phyloP scores from a whole-genome alignment of 2,888 invertebrate species.

The Clivina fossor region DNA sequence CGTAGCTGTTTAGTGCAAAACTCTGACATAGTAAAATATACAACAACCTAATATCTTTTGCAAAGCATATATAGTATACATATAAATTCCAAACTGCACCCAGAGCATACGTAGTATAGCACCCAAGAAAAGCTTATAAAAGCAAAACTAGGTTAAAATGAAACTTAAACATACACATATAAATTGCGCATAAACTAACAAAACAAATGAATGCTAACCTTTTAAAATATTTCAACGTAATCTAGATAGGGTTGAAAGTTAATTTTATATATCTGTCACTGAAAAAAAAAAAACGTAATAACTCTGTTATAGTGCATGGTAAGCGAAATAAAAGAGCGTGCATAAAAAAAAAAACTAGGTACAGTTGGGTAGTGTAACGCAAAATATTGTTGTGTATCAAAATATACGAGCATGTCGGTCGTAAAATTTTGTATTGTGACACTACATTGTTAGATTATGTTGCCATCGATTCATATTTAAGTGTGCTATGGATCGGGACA shows the following conservation, averaged over 20 bases:
- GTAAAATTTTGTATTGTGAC: slow-evolving; percentile 23
- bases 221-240: slow-evolving; percentile 32
- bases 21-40: too few relatives aligned
- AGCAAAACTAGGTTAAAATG: slow-evolving; percentile 17
- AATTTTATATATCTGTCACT: slow-evolving; percentile 30
- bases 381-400: neutral
- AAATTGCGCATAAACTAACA: slow-evolving; percentile 18
- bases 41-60: too few relatives aligned
- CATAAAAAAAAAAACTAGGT: slow-evolving; percentile 23
- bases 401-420: slow-evolving; percentile 11
- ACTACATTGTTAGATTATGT: slow-evolving; percentile 25
- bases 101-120: too few relatives aligned
- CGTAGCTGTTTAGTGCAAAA: too few relatives aligned
- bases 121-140: too few relatives aligned
- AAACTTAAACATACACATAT: slow-evolving; percentile 25
- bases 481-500: too few relatives aligned
- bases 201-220: slow-evolving; percentile 11
- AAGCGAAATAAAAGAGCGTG: slow-evolving; percentile 16
- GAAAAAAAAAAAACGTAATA: slow-evolving; percentile 23
- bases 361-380: too few relatives aligned
- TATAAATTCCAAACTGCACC: too few relatives aligned
- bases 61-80: too few relatives aligned
- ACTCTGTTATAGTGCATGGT: too few relatives aligned
- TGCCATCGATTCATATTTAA: slow-evolving; percentile 6
- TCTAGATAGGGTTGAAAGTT: slow-evolving; percentile 23